Evolutionary conservation across 2,797 vertebrate genomes (phyloP).

Genomic region (Miichthys miiuy): DNA sequence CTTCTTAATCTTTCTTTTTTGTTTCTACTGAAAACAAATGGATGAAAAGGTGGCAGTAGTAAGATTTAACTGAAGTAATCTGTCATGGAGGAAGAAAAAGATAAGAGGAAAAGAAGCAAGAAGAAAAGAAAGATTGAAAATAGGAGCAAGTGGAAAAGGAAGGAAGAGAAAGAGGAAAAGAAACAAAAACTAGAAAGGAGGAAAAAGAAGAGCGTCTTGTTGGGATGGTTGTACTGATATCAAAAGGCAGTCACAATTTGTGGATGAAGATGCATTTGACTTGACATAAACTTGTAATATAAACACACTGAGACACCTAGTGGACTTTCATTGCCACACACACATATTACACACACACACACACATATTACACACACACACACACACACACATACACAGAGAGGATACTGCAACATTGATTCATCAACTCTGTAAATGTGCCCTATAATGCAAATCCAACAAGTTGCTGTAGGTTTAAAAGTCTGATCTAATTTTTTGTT

Average conservation of each 20-base stretch:
- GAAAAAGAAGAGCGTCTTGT: constrained; percentile 19
- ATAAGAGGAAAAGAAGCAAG: not conserved
- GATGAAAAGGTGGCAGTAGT: not conserved
- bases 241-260: constrained; percentile 82
- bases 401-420: not conserved
- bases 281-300: constrained; percentile 27
- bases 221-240: not conserved
- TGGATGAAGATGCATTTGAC: constrained; percentile 63
- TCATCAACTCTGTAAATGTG: not conserved
- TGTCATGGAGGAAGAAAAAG: not conserved
- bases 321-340: constrained; percentile 58
- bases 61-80: not conserved
- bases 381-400: not conserved
- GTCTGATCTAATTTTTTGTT: not conserved
- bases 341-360: not conserved
- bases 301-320: constrained; percentile 77
- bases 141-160: not conserved
- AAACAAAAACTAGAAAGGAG: not conserved
- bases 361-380: constrained; percentile 2
- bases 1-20: not conserved
- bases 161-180: not conserved
- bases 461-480: not conserved
- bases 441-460: not conserved
- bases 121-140: not conserved
- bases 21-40: not conserved